Evolutionary conservation across 2,888 invertebrate genomes (phyloP), one percentile per base, ranked within the genome.

Genomic region (Diplazon laetatorius): DNA sequence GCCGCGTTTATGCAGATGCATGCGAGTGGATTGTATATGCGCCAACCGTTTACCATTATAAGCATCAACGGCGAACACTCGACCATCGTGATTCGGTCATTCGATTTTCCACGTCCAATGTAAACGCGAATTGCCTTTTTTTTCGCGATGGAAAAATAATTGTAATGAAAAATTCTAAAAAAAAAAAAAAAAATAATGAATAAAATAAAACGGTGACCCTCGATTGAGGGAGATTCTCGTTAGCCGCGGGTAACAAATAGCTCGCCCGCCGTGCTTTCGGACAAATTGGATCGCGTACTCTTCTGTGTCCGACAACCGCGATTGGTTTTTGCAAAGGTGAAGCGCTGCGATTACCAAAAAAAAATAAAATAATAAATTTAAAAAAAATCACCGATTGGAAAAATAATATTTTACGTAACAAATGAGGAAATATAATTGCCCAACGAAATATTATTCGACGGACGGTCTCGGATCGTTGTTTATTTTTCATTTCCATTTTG

Each of bases 1-100:
- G 59, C 46, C 30, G n/a, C 68, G 77, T 80, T 80, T 78, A 81
- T 80, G 80, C 73, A 78, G 69, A 84, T 81, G 62, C 65, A 52
- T 50, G 71, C 37, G 57, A 50, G 30, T 50, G 42, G 66, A 71
- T 60, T 76, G 70, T 62, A 65, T 22, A 71, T 9, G 37, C 69
- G n/a, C n/a, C n/a, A n/a, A n/a, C 14, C 1, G 14, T 20, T 22
- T 37, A 39, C 20, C 50, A 37, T 42, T 18, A n/a, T 39, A 50
- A 37, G 35, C 16, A 65, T 22, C 50, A 12, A 39, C n/a, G n/a
- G n/a, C n/a, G 8, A 35, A n/a, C 22, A 48, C 18, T 50, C 50
- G 42, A 42, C 66, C 39, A 66, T 66, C 63, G 35, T 18, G 8
- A 1, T 8, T 3, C 63, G 16, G 18, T n/a, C 35, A 48, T 63